Conservation (phyloP, 35 echinoderm and acorn worm genomes). For the Antedon bifida region DNA sequence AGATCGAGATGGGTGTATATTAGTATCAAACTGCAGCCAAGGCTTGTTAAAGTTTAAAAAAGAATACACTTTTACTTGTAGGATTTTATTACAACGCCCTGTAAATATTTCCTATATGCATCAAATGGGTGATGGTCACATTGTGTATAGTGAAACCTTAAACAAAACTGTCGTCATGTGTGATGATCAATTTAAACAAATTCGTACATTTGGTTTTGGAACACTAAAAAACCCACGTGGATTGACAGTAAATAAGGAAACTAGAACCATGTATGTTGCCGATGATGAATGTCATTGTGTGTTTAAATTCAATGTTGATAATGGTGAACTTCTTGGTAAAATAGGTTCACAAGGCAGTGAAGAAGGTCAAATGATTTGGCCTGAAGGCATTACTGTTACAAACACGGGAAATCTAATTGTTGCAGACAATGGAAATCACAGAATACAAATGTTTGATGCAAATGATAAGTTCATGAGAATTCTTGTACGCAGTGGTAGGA, state of each 20-base stretch:
- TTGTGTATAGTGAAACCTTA: background rate
- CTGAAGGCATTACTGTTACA: too few relatives aligned
- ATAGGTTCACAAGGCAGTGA: background rate
- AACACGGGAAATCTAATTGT: background rate
- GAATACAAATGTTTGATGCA: background rate
- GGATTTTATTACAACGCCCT: background rate
- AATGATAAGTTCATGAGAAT: background rate
- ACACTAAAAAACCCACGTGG: background rate
- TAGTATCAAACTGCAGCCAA: background rate
- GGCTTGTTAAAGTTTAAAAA: background rate
- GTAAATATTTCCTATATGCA: background rate
- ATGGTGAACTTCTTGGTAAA: background rate
- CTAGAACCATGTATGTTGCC: background rate
- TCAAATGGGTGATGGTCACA: background rate
- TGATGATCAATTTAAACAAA: background rate
- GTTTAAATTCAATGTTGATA: background rate
- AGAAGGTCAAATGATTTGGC: background rate
- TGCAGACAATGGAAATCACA: background rate
- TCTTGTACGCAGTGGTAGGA: background rate
- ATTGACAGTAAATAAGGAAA: background rate
- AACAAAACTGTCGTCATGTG: background rate
- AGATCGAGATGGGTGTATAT: background rate
- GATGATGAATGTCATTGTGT: background rate
- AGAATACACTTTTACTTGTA: background rate
- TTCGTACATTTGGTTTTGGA: background rate